phyloP scores from a whole-genome alignment of 2,113 vertebrate species.

The Laticauda colubrina region DNA sequence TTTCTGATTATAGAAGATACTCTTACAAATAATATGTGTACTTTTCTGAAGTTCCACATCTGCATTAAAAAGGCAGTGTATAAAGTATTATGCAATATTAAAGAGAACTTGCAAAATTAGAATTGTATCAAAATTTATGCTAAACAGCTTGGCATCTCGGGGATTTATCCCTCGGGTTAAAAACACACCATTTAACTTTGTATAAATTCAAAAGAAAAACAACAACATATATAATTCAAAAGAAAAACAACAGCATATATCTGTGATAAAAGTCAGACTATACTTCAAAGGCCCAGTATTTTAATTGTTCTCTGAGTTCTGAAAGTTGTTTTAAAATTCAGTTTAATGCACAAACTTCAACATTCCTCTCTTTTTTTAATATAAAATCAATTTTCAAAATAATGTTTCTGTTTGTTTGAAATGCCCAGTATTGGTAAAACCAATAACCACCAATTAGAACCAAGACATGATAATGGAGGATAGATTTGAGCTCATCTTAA shows the following conservation, averaged over 20 bases:
- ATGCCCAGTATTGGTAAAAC: neutral
- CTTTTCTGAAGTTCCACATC: neutral
- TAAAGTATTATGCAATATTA: constrained; percentile 3
- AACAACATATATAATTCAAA: neutral
- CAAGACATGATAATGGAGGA: neutral
- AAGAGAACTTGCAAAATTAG: neutral
- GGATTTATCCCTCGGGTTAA: neutral
- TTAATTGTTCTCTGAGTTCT: neutral
- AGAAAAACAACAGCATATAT: neutral
- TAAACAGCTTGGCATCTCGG: neutral
- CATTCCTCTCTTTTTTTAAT: neutral
- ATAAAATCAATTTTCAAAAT: neutral
- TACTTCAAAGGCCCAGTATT: neutral
- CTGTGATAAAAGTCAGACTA: neutral
- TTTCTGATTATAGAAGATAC: neutral
- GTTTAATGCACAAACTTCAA: neutral
- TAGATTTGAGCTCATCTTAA: neutral
- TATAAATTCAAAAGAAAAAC: neutral
- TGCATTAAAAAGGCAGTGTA: neutral
- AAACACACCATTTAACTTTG: neutral
- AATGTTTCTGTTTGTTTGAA: neutral
- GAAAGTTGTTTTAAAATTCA: neutral
- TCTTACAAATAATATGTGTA: neutral
- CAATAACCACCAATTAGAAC: neutral
- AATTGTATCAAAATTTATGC: neutral